Evolutionary conservation across 2,888 invertebrate genomes (phyloP).

Genomic region (Microdon myrmicae): DNA sequence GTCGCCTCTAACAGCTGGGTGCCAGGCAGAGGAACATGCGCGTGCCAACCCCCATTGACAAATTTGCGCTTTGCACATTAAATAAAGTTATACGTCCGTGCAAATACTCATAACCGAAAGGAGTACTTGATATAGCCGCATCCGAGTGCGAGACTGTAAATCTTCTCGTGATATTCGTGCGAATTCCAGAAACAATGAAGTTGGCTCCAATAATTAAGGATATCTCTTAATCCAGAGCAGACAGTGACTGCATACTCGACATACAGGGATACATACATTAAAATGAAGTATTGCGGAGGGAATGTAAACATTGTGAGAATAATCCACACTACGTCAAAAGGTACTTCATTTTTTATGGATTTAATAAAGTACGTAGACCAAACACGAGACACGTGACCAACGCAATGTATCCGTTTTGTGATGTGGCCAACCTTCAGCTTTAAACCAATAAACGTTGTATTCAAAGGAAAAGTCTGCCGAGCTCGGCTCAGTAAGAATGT

Average conservation of each 20-base stretch:
- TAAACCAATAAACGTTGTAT: slow-evolving; percentile 50
- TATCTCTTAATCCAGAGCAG: slow-evolving; percentile 37
- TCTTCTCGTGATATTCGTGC: slow-evolving; percentile 41
- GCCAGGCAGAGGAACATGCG: slow-evolving; percentile 54
- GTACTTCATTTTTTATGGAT: slow-evolving; percentile 63
- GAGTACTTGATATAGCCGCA: too few relatives aligned
- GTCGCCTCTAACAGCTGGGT: slow-evolving; percentile 46
- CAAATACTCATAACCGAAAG: too few relatives aligned
- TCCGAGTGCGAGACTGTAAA: slow-evolving; percentile 47
- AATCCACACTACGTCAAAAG: slow-evolving; percentile 55
- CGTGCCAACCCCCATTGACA: slow-evolving; percentile 68
- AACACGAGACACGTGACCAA: slow-evolving; percentile 63
- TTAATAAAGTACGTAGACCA: slow-evolving; percentile 64
- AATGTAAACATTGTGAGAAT: slow-evolving; percentile 20
- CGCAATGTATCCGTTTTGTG: slow-evolving; percentile 66
- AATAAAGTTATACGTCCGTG: slow-evolving; percentile 48
- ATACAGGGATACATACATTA: slow-evolving; percentile 7
- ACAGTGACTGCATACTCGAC: background rate
- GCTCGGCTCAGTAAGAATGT: too few relatives aligned
- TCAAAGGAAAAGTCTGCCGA: slow-evolving; percentile 4
- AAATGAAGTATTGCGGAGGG: too few relatives aligned
- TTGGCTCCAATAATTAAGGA: slow-evolving; percentile 35
- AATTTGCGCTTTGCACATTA: slow-evolving; percentile 59
- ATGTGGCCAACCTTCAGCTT: slow-evolving; percentile 52
- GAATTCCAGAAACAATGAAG: slow-evolving; percentile 32